Evolutionary conservation across 2,797 vertebrate species (phyloP).

Genomic region (Paratrypauchen microcephalus): DNA sequence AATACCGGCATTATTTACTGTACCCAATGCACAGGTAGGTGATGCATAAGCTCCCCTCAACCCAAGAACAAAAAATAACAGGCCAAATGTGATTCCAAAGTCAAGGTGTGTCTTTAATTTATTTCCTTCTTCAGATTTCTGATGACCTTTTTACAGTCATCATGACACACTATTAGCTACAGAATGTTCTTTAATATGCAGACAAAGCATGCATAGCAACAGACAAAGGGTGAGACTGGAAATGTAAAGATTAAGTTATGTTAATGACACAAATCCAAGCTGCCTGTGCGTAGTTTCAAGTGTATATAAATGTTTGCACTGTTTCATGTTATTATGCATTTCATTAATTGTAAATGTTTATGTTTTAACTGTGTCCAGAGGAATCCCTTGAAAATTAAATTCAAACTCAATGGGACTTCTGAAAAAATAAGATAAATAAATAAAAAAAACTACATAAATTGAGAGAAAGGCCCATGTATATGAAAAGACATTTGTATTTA

Average conservation of each 20-base stretch:
- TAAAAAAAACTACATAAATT: no score
- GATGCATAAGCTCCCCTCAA: constrained; percentile 17
- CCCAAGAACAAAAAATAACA: constrained; percentile 31
- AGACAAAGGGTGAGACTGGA: neutral
- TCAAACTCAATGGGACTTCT: no score
- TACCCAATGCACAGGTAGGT: constrained; percentile 16
- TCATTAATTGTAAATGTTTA: no score
- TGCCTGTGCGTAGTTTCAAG: neutral
- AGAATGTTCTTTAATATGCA: neutral
- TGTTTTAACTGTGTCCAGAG: no score
- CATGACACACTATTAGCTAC: neutral
- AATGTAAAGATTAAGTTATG: neutral
- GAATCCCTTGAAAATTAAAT: no score
- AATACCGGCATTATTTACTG: constrained; percentile 20
- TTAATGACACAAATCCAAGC: neutral
- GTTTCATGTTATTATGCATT: no score
- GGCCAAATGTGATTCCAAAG: constrained; percentile 45
- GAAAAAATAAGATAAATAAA: no score
- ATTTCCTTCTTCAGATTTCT: constrained; percentile 36
- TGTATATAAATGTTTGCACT: no score
- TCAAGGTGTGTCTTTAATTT: constrained; percentile 44
- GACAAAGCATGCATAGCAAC: neutral
- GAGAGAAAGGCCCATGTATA: no score
- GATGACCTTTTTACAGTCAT: constrained; percentile 21
- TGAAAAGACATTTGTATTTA: no score